These are phyloP conservation scores for Pitangus sulphuratus DNA, from an alignment of 2,797 vertebrate species.

Conservation along the genomic window DNA sequence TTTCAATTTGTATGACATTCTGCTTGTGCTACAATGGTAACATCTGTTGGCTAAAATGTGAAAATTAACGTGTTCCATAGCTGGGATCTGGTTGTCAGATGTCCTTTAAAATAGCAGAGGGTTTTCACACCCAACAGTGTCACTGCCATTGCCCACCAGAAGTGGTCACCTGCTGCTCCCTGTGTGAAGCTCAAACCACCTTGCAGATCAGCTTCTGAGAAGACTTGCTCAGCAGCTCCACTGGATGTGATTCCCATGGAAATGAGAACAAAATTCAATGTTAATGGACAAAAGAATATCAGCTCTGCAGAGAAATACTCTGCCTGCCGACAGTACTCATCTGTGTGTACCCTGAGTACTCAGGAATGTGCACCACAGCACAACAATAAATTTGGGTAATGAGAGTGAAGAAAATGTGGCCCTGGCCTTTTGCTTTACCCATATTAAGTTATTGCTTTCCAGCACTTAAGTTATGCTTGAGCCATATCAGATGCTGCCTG, in stretches of 20 bases:
- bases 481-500: background rate
- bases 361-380: background rate
- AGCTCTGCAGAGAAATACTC: background rate
- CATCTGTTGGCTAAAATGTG: background rate
- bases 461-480: background rate
- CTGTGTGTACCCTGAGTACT: background rate
- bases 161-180: background rate
- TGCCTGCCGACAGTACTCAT: background rate
- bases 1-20: background rate
- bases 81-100: background rate
- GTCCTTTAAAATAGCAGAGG: background rate
- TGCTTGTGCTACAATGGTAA: background rate
- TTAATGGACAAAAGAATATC: background rate
- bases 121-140: background rate
- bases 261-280: background rate
- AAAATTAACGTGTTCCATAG: background rate
- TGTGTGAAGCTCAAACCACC: background rate
- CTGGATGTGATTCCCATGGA: background rate
- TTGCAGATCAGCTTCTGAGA: background rate
- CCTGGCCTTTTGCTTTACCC: background rate
- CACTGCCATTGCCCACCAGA: background rate
- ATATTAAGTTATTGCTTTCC: background rate
- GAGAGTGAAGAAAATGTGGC: background rate
- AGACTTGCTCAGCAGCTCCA: background rate
- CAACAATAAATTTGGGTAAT: background rate